A percentile compares a stretch with the other conserved stretches of the same genome.
These are phyloP conservation scores for Tenodera sinensis DNA, from an alignment of 2,888 invertebrate species.

Conservation along the genomic window DNA sequence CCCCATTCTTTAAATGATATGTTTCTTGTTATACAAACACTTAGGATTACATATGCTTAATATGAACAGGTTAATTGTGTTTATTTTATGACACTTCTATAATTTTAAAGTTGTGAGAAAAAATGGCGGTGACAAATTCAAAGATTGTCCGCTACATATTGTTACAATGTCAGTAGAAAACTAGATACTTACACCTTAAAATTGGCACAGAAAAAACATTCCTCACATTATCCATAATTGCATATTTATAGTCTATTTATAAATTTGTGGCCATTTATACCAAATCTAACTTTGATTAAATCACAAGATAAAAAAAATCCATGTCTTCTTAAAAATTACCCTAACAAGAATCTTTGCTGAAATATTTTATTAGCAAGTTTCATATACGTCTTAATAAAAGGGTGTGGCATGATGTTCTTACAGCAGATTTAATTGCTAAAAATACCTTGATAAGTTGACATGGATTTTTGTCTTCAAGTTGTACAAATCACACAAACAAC, in stretches of 20 bases:
- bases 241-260: conserved; percentile 15
- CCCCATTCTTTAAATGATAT: conserved; percentile 21
- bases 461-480: background rate
- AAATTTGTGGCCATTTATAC: conserved; percentile 18
- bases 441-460: background rate
- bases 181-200: conserved; percentile 31
- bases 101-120: conserved; percentile 13
- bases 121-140: conserved; percentile 22
- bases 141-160: conserved; percentile 27
- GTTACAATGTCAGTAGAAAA: conserved; percentile 31
- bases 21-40: conserved; percentile 21
- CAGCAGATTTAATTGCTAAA: background rate
- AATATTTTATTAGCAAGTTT: background rate
- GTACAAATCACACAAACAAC: background rate
- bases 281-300: background rate
- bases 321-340: background rate
- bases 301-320: conserved; percentile 2
- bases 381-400: background rate
- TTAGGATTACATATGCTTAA: conserved; percentile 2
- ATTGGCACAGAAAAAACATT: conserved; percentile 31
- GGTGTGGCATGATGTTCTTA: background rate
- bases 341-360: background rate
- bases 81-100: background rate
- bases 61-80: background rate
- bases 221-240: conserved; percentile 18